Evolutionary conservation across 1,140 invertebrate genomes (phyloP).

Genomic region (Drosophila nasuta): DNA sequence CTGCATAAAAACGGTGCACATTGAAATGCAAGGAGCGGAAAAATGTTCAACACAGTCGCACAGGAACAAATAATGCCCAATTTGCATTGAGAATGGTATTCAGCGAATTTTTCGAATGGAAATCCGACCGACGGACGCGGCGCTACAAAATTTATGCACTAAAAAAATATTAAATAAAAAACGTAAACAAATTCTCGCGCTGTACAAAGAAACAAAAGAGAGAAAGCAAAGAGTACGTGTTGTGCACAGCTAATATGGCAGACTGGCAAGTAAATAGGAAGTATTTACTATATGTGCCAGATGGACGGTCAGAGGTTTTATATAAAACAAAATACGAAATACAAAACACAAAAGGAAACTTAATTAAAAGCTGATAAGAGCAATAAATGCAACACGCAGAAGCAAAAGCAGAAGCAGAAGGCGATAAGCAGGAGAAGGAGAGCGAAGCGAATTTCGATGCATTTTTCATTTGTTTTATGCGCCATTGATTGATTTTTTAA

Average conservation of each 20-base stretch:
- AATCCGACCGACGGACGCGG: conserved; percentile 20
- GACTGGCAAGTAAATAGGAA: conserved; percentile 65
- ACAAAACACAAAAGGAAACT: conserved; percentile 17
- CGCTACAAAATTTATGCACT: conserved; percentile 58
- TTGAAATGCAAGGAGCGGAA: conserved; percentile 79
- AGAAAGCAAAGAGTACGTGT: conserved; percentile 45
- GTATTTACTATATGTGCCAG: conserved; percentile 48
- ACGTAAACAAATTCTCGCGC: conserved; percentile 2
- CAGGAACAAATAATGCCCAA: conserved; percentile 81
- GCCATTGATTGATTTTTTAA: conserved; percentile 83
- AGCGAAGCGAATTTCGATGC: conserved; percentile 31
- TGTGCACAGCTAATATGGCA: conserved; percentile 51
- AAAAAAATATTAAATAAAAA: conserved; percentile 51
- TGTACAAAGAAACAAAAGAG: conserved; percentile 11
- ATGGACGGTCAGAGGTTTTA: conserved; percentile 9
- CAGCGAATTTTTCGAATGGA: conserved; percentile 45
- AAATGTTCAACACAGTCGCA: conserved; percentile 69
- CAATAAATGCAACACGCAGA: conserved; percentile 38
- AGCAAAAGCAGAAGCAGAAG: conserved; percentile 13
- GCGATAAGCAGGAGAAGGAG: conserved; percentile 43
- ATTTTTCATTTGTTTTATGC: conserved; percentile 76
- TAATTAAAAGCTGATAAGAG: conserved; percentile 74
- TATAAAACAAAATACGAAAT: background rate
- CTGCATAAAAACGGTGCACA: conserved; percentile 45
- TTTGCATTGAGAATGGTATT: conserved; percentile 67